phyloP scores from a whole-genome alignment of 2,113 vertebrate genomes.

The Orcinus orca region DNA sequence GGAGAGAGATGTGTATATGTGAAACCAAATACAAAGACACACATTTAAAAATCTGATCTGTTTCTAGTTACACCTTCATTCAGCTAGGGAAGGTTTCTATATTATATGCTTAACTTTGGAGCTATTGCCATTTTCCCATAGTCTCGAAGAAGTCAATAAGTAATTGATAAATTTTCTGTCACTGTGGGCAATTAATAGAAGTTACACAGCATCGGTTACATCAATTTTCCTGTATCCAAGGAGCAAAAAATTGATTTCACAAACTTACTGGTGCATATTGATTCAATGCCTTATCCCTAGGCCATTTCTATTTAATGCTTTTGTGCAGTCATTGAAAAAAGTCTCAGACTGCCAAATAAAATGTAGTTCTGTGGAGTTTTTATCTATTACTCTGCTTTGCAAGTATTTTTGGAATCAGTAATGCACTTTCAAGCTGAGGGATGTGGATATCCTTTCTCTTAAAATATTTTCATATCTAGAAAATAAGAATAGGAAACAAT shows the following conservation, averaged over 20 bases:
- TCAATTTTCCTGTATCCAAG: conserved; percentile 82
- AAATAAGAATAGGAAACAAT: conserved; percentile 49
- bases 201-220: conserved; percentile 78
- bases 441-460: conserved; percentile 38
- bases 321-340: conserved; percentile 80
- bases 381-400: conserved; percentile 77
- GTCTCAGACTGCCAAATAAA: conserved; percentile 81
- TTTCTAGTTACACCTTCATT: conserved; percentile 8
- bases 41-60: not conserved
- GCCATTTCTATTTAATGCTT: conserved; percentile 83
- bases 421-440: conserved; percentile 65
- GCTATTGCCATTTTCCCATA: conserved; percentile 59
- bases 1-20: not conserved
- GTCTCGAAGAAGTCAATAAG: conserved; percentile 81
- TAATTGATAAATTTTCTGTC: conserved; percentile 86
- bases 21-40: not conserved
- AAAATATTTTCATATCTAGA: conserved; percentile 60
- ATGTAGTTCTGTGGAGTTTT: conserved; percentile 75
- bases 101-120: conserved; percentile 71
- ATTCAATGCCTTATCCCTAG: conserved; percentile 79
- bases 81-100: conserved; percentile 28
- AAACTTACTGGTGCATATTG: conserved; percentile 83
- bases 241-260: conserved; percentile 85
- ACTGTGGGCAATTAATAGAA: conserved; percentile 83
- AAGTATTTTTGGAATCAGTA: conserved; percentile 73